Percentiles rank a stretch among this genome's conserved stretches.
Conservation (phyloP, 2,888 invertebrate genomes). For the Tiphia femorata region DNA sequence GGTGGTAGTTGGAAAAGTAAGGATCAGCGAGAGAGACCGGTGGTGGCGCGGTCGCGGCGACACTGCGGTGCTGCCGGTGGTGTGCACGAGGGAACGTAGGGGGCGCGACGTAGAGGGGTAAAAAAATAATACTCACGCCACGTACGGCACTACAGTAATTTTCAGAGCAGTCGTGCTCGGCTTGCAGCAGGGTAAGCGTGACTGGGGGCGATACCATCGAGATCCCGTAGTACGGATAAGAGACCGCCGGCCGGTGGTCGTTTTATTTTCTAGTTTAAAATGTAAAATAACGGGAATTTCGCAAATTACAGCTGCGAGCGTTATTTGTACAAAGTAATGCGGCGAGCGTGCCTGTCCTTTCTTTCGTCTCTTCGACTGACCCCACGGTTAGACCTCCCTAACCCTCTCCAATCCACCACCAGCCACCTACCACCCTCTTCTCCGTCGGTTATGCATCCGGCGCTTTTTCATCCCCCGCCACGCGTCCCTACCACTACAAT, state of each 20-base stretch:
- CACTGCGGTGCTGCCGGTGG: neutral
- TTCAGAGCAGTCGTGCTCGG: constrained; percentile 52
- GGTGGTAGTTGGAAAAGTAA: constrained; percentile 12
- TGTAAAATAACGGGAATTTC: constrained; percentile 60
- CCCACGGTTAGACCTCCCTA: neutral
- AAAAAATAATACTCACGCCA: constrained; percentile 54
- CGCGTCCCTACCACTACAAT: constrained; percentile 5
- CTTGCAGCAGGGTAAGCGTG: constrained; percentile 59
- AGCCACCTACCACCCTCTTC: neutral
- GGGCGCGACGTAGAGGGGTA: constrained; percentile 11
- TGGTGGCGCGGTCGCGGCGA: constrained; percentile 11
- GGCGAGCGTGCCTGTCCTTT: constrained; percentile 40
- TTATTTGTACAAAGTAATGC: constrained; percentile 59
- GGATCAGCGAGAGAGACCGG: constrained; percentile 23
- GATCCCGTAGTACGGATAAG: constrained; percentile 60
- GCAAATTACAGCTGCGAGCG: constrained; percentile 50
- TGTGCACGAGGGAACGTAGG: neutral
- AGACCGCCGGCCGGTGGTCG: constrained; percentile 50
- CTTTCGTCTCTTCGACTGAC: constrained; percentile 8
- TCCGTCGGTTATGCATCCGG: neutral
- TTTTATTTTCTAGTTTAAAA: constrained; percentile 61
- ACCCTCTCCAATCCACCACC: neutral
- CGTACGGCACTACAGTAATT: constrained; percentile 53
- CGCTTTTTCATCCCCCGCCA: neutral
- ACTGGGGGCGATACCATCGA: constrained; percentile 61